Conservation (phyloP, 2,113 vertebrate species). For the Catharus bicknelli region DNA sequence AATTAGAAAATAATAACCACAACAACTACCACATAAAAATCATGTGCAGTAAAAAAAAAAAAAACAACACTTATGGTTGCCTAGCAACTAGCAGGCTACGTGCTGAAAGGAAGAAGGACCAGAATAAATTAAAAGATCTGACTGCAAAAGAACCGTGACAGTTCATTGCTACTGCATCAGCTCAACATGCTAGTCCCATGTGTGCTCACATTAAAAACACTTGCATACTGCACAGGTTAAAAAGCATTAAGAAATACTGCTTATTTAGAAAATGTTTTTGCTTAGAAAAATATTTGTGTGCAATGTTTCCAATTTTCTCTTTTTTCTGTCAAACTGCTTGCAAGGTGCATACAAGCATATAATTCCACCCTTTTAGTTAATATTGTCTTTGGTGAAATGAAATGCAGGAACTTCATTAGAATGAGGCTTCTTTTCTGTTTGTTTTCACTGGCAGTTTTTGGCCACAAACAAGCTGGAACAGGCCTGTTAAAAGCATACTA, state of each 20-base stretch:
- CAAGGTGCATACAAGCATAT: neutral
- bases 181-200: neutral
- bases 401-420: neutral
- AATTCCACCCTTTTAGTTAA: neutral
- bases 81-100: constrained; percentile 75
- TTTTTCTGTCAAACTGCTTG: neutral
- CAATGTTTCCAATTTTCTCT: neutral
- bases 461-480: neutral
- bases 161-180: constrained; percentile 11
- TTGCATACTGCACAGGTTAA: neutral
- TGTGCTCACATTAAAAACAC: constrained; percentile 5
- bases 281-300: neutral
- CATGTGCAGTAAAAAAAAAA: constrained; percentile 58
- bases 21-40: constrained; percentile 65
- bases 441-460: neutral
- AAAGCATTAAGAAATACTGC: neutral
- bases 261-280: neutral
- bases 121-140: constrained; percentile 77
- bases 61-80: constrained; percentile 70
- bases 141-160: constrained; percentile 58
- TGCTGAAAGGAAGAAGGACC: constrained; percentile 69
- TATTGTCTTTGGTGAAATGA: neutral
- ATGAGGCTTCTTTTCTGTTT: neutral
- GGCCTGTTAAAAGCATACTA: neutral
- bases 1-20: constrained; percentile 74